Conservation (phyloP, 2,888 invertebrate genomes). For the Prionchulus punctatus region DNA sequence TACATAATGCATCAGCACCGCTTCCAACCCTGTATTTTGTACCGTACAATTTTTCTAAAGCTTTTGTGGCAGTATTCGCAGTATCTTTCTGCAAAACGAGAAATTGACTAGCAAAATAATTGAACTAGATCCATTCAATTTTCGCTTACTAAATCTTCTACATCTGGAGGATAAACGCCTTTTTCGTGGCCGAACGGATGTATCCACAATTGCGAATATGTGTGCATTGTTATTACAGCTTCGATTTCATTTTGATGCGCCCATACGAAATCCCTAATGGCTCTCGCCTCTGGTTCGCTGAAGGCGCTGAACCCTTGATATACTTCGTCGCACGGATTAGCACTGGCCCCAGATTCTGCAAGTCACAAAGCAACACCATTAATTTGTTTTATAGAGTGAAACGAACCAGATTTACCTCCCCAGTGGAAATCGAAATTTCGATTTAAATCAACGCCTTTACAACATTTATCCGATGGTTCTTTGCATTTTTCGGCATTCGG, state of each 20-base stretch:
- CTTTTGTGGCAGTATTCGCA: constrained; percentile 23
- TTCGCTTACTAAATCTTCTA: background rate
- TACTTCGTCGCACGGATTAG: constrained; percentile 28
- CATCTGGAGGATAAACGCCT: constrained; percentile 10
- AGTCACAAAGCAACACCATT: background rate
- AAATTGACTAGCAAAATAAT: no score
- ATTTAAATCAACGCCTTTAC: constrained; percentile 22
- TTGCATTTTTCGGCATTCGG: background rate
- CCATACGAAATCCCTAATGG: constrained; percentile 24
- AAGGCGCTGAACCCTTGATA: constrained; percentile 27
- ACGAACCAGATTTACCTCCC: constrained; percentile 8
- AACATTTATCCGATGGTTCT: background rate
- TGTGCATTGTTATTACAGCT: constrained; percentile 30
- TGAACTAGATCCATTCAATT: no score
- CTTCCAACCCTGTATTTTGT: constrained; percentile 29
- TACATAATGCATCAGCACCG: constrained; percentile 30
- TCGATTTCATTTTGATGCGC: constrained; percentile 26
- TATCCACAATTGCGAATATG: constrained; percentile 30
- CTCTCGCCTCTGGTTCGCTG: constrained; percentile 24
- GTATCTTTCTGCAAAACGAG: background rate
- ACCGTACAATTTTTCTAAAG: constrained; percentile 25
- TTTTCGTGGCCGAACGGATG: constrained; percentile 28
- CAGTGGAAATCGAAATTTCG: constrained; percentile 30
- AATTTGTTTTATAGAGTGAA: background rate
- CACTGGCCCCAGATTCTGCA: constrained; percentile 19